Evolutionary conservation across 2,797 vertebrate species (phyloP).

Genomic region (Coregonus sp.): DNA sequence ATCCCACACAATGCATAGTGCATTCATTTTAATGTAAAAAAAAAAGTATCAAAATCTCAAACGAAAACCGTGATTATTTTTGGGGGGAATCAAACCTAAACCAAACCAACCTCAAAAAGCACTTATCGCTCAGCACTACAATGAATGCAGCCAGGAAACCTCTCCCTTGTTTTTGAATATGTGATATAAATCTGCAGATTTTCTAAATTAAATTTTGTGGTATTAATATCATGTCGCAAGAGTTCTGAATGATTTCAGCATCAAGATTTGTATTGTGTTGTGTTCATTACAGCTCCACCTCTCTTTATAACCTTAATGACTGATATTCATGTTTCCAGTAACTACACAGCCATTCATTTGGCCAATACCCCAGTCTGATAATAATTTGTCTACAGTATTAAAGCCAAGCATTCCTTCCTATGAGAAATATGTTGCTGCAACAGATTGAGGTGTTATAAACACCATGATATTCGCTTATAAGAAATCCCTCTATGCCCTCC

Average conservation of each 20-base stretch:
- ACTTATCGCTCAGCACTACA: background rate
- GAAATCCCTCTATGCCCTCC: no score
- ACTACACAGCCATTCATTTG: background rate
- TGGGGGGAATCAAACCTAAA: no score
- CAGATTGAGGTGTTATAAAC: slow-evolving; percentile 30
- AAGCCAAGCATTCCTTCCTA: slow-evolving; percentile 22
- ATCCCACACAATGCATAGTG: no score
- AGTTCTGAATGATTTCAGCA: slow-evolving; percentile 2
- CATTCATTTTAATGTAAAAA: no score
- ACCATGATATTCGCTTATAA: background rate
- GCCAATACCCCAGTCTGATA: slow-evolving; percentile 20
- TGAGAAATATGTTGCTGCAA: slow-evolving; percentile 8
- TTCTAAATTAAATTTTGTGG: slow-evolving; percentile 6
- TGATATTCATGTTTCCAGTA: slow-evolving; percentile 14
- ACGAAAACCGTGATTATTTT: no score
- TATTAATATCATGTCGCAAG: background rate
- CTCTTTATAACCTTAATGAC: slow-evolving; percentile 3
- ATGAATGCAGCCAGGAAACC: slow-evolving; percentile 14
- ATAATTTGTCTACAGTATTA: slow-evolving; percentile 28
- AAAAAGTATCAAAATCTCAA: no score
- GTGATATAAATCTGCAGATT: background rate
- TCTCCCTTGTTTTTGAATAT: background rate
- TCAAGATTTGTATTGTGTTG: background rate
- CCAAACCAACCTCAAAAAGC: no score
- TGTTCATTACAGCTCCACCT: background rate